phyloP scores from a whole-genome alignment of 2,888 invertebrate genomes.

The Pedicia rivosa region DNA sequence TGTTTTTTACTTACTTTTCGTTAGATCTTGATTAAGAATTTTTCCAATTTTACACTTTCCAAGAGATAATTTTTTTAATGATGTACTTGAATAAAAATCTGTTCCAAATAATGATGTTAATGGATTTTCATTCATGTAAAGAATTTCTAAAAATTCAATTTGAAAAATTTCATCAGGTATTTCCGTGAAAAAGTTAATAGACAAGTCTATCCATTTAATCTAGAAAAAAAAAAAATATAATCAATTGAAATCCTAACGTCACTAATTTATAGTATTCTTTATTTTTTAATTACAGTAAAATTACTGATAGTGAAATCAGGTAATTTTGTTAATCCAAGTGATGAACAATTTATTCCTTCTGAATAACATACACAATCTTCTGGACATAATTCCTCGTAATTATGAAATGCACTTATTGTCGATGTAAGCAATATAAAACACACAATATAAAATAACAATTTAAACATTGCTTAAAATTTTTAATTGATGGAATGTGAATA shows the following conservation, averaged over 20 bases:
- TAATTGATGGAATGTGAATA: too few species aligned
- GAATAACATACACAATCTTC: too few species aligned
- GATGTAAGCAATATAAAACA: too few species aligned
- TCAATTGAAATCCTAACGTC: not conserved
- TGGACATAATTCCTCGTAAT: conserved; percentile 14
- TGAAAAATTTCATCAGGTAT: conserved; percentile 37
- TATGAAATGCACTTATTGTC: too few species aligned
- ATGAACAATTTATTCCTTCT: too few species aligned
- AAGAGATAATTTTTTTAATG: conserved; percentile 40
- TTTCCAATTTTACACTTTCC: conserved; percentile 43
- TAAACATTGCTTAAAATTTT: too few species aligned
- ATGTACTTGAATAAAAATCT: conserved; percentile 35
- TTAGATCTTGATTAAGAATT: conserved; percentile 28
- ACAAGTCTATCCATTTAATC: conserved; percentile 34
- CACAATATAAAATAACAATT: too few species aligned
- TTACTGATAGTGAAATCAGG: too few species aligned
- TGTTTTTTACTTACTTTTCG: not conserved
- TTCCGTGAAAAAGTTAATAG: conserved; percentile 40
- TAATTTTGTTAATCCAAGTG: too few species aligned
- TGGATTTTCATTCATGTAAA: conserved; percentile 50
- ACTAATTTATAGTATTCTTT: not conserved
- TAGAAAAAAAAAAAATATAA: not conserved
- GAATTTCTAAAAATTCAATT: conserved; percentile 34
- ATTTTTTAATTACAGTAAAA: not conserved
- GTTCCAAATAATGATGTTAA: conserved; percentile 36